These are phyloP conservation scores for Drosophila merina DNA, from an alignment of 2,888 invertebrate species.

Conservation along the genomic window DNA sequence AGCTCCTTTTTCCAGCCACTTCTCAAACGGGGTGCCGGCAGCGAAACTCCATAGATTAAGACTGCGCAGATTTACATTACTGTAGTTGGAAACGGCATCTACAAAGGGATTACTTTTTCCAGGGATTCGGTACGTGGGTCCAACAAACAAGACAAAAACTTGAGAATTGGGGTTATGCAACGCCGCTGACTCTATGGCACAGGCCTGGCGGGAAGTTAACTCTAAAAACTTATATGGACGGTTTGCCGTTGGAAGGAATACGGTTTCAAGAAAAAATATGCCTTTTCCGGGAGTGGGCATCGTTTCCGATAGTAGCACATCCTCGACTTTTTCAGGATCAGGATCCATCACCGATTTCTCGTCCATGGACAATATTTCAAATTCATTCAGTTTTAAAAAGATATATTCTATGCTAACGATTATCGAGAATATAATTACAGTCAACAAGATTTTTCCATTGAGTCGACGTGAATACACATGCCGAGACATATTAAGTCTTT, in stretches of 20 bases:
- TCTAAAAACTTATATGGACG: constrained; percentile 43
- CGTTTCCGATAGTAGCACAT: constrained; percentile 67
- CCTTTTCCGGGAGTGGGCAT: constrained; percentile 74
- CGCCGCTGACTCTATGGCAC: constrained; percentile 83
- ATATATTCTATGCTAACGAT: no score
- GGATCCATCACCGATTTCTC: no score
- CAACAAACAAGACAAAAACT: constrained; percentile 80
- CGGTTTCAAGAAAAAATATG: constrained; percentile 83
- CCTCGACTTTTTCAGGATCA: constrained; percentile 40
- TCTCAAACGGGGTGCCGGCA: constrained; percentile 75
- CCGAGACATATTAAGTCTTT: no score
- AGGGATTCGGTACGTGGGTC: constrained; percentile 62
- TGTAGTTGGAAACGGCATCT: constrained; percentile 70
- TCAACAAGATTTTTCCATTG: no score
- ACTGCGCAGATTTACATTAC: constrained; percentile 78
- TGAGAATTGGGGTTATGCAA: constrained; percentile 76
- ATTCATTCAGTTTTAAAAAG: no score
- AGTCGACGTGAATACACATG: no score
- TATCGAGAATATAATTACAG: no score
- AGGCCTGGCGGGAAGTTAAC: constrained; percentile 80
- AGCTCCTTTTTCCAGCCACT: constrained; percentile 75
- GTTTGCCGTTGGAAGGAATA: constrained; percentile 58
- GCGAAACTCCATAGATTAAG: constrained; percentile 80
- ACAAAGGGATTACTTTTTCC: constrained; percentile 43
- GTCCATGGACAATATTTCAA: no score